A percentile compares a stretch with the other conserved stretches of the same genome.
phyloP scores from a whole-genome alignment of 2,113 vertebrate genomes.

The Ceuthmochares aereus region DNA sequence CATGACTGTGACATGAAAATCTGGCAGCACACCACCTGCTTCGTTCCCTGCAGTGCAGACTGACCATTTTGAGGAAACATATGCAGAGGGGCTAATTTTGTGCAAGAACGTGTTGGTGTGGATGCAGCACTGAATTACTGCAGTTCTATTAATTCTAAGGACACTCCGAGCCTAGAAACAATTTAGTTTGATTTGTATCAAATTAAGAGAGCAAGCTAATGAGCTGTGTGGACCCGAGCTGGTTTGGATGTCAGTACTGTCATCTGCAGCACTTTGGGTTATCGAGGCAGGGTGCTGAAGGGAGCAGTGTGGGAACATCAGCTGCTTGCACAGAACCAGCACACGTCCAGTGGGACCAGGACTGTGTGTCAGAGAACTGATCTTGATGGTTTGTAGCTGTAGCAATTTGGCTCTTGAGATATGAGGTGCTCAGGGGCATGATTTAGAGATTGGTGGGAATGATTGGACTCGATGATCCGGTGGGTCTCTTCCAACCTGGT shows the following conservation, averaged over 20 bases:
- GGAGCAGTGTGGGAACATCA: not conserved
- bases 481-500: too few species aligned
- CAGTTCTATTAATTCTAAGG: not conserved
- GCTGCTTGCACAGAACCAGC: not conserved
- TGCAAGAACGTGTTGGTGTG: not conserved
- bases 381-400: not conserved
- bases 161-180: not conserved
- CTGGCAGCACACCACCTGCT: not conserved
- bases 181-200: constrained; percentile 24
- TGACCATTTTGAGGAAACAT: not conserved
- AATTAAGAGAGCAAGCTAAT: not conserved
- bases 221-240: not conserved
- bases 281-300: not conserved
- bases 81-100: not conserved
- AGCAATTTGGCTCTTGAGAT: not conserved
- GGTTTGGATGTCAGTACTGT: not conserved
- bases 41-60: not conserved
- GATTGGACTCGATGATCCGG: too few species aligned
- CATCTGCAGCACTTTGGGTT: not conserved
- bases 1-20: not conserved
- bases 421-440: too few species aligned
- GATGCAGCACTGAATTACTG: not conserved
- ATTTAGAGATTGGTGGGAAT: too few species aligned
- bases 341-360: not conserved
- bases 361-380: not conserved